A percentile compares a stretch with the other conserved stretches of the same genome.
Conservation (phyloP, 2,888 invertebrate species). For the Stenchaetothrips biformis region DNA sequence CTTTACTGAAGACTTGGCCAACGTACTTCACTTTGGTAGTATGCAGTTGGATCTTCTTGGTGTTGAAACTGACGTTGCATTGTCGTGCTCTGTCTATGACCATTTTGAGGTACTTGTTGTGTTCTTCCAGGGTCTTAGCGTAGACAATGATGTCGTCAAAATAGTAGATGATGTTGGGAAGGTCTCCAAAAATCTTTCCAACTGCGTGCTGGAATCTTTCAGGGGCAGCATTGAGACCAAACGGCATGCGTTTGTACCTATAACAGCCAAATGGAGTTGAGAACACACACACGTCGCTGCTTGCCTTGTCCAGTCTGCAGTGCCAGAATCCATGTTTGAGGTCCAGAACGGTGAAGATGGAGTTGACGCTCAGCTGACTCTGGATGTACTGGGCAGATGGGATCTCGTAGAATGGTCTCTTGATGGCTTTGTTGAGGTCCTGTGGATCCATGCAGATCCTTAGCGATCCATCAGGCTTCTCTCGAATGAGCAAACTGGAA, state of each 20-base stretch:
- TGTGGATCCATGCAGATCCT: too few species aligned
- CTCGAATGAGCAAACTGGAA: too few species aligned
- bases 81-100: conserved; percentile 17
- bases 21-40: conserved; percentile 22
- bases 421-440: too few species aligned
- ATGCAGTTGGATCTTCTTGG: conserved; percentile 12
- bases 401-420: too few species aligned
- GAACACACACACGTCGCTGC: conserved; percentile 30
- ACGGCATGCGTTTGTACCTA: conserved; percentile 31
- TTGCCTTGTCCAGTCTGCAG: conserved; percentile 29
- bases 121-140: conserved; percentile 31
- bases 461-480: too few species aligned
- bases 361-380: too few species aligned
- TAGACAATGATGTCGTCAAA: conserved; percentile 34
- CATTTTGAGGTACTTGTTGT: conserved; percentile 30
- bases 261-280: conserved; percentile 33
- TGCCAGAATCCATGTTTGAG: conserved; percentile 32
- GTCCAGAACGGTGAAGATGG: conserved; percentile 20
- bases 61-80: conserved; percentile 26
- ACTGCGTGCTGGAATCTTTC: conserved; percentile 33
- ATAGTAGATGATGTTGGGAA: conserved; percentile 31
- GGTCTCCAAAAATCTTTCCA: conserved; percentile 31
- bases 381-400: too few species aligned
- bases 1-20: conserved; percentile 26
- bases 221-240: conserved; percentile 31